Conservation (phyloP, 2,797 vertebrate genomes). For the Gymnoscopelus braueri region DNA sequence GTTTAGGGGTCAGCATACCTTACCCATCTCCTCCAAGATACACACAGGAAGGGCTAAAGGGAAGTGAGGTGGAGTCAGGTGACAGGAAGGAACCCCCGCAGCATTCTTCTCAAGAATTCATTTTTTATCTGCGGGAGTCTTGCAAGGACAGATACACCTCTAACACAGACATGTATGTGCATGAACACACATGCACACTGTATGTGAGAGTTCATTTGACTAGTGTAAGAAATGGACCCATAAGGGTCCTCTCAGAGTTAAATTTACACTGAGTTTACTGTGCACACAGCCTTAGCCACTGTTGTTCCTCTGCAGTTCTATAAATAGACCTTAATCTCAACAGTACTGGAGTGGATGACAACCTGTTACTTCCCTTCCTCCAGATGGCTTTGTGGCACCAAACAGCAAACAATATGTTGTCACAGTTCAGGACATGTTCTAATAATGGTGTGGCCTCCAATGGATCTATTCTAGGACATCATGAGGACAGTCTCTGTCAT, state of each 20-base stretch:
- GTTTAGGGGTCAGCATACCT: neutral
- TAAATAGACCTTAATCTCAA: slow-evolving; percentile 47
- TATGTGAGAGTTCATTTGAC: no score
- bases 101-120: slow-evolving; percentile 69
- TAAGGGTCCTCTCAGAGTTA: no score
- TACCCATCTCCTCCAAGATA: slow-evolving; percentile 42
- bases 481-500: no score
- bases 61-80: slow-evolving; percentile 74
- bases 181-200: slow-evolving; percentile 22
- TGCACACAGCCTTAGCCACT: slow-evolving; percentile 4
- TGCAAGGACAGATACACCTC: slow-evolving; percentile 61
- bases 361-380: slow-evolving; percentile 37
- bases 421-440: no score
- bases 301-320: slow-evolving; percentile 30
- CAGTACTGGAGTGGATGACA: slow-evolving; percentile 12
- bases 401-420: neutral
- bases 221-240: no score
- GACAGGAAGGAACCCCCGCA: slow-evolving; percentile 71
- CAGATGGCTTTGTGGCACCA: slow-evolving; percentile 18
- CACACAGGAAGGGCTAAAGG: slow-evolving; percentile 57
- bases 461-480: no score
- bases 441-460: no score
- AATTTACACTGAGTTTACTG: no score
- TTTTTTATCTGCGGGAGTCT: slow-evolving; percentile 61
- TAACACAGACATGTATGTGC: slow-evolving; percentile 29